Base-by-base conservation (phyloP, 2,797 vertebrate genomes). In the Pterois miles region DNA sequence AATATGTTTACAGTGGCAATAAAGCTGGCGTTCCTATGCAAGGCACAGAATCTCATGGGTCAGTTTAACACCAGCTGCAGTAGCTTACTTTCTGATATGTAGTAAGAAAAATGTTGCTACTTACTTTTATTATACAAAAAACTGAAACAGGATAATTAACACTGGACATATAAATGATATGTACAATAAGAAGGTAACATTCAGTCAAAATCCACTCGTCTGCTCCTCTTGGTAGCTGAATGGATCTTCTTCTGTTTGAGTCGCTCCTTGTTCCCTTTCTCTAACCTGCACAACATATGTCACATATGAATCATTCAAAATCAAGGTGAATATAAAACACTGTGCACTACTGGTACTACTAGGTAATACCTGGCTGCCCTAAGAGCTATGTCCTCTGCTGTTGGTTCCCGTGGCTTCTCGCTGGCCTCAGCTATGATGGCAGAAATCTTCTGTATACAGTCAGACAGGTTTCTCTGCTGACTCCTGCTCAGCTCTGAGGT, bases 371-470 rank as follows among this genome's bases (percentile, higher is more conserved):
- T 97, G 74, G 91, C 74, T 76, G 84, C 94, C 54, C 94, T 90
- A 0, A 96, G 89, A 27, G 91, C 89, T 0, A 93, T 1, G 14
- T 97, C 95, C 50, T 98, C 96, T 72, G 84, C 91, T 6, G 96
- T 92, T 0, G 95, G 92, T 58, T 94, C 93, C 2, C 76, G 89
- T 3, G 96, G 96, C 29, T 66, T 92, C 84, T 94, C 85, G 0
- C 88, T 95, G 40, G 97, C 97, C 66, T 96, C 93, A 0, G 85
- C 69, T 25, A 99, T 95, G 74, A 99, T 96, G 78, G 93, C 85
- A 5, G 94, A 94, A 84, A 99, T 97, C 88, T 99, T 99, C 67
- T 96, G 93, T 1, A 99, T 82, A 56, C 98, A 99, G 36, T 97
- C 94, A 0, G 93, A 93, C 34, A 98, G 92, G 82, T 99, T 99